Evolutionary conservation across 2,113 vertebrate genomes (phyloP).

Genomic region (Piprites chloris): DNA sequence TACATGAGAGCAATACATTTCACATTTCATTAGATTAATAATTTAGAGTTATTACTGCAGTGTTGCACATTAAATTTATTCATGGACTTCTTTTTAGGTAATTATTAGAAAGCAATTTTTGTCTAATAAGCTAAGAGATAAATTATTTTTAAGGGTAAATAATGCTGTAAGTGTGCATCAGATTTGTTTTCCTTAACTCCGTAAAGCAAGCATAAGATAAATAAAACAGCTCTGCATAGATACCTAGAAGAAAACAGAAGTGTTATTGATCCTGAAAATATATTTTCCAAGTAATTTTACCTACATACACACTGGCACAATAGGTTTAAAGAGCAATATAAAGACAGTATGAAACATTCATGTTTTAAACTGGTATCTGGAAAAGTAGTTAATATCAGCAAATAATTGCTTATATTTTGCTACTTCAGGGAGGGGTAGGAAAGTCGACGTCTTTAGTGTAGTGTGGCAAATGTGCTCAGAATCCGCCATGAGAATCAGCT

Average conservation of each 20-base stretch:
- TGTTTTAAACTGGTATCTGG: constrained; percentile 7
- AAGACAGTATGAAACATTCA: constrained; percentile 6
- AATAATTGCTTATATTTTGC: neutral
- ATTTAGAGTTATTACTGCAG: neutral
- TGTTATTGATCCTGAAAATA: neutral
- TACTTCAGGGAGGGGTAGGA: neutral
- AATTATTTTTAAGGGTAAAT: constrained; percentile 49
- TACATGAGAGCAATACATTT: neutral
- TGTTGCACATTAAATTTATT: neutral
- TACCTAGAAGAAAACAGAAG: neutral
- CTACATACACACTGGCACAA: neutral
- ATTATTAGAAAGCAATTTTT: constrained; percentile 4
- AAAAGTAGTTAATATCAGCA: constrained; percentile 23
- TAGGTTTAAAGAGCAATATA: neutral
- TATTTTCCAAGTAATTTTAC: neutral
- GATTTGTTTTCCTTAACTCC: constrained; percentile 31
- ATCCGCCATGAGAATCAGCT: constrained; percentile 70
- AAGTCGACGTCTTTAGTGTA: neutral
- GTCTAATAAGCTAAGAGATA: constrained; percentile 3
- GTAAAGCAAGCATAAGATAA: constrained; percentile 37
- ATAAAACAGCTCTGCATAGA: constrained; percentile 8
- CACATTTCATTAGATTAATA: constrained; percentile 44
- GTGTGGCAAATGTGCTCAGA: neutral
- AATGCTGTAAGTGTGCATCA: neutral
- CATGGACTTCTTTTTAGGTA: neutral